phyloP scores from a whole-genome alignment of 1,140 invertebrate genomes.

The Formica exsecta region DNA sequence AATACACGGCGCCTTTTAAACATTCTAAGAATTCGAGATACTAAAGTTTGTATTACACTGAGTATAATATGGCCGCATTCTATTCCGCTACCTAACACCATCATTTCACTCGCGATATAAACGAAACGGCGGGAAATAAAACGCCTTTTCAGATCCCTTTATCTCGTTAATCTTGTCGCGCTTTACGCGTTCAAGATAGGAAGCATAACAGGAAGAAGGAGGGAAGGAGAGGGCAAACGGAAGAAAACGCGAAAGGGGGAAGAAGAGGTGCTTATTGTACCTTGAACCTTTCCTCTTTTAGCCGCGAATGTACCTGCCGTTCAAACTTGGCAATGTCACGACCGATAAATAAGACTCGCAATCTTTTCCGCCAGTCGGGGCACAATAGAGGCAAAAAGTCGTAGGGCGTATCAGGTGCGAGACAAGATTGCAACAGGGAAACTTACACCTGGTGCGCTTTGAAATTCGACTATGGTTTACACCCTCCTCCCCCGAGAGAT shows the following conservation, averaged over 20 bases:
- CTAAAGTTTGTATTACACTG: conserved; percentile 39
- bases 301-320: conserved; percentile 26
- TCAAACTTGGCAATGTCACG: conserved; percentile 50
- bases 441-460: conserved; percentile 60
- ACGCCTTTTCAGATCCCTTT: conserved; percentile 60
- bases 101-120: conserved; percentile 49
- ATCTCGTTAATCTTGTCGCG: conserved; percentile 62
- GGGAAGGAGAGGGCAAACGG: no score
- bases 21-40: conserved; percentile 11
- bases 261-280: conserved; percentile 42
- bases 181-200: conserved; percentile 50
- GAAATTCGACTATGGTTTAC: conserved; percentile 49
- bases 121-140: conserved; percentile 57
- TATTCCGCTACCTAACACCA: conserved; percentile 48
- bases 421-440: conserved; percentile 63
- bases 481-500: no score
- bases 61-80: conserved; percentile 50
- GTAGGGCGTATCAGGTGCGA: conserved; percentile 51
- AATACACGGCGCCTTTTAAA: neutral
- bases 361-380: conserved; percentile 56
- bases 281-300: conserved; percentile 21
- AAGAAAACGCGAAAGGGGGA: neutral
- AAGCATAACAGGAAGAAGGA: conserved; percentile 17
- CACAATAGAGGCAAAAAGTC: conserved; percentile 50
- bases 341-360: conserved; percentile 62